Percentiles rank a stretch among this genome's conserved stretches.
phyloP scores from a whole-genome alignment of 2,113 vertebrate genomes.

The Crotalus helleri region DNA sequence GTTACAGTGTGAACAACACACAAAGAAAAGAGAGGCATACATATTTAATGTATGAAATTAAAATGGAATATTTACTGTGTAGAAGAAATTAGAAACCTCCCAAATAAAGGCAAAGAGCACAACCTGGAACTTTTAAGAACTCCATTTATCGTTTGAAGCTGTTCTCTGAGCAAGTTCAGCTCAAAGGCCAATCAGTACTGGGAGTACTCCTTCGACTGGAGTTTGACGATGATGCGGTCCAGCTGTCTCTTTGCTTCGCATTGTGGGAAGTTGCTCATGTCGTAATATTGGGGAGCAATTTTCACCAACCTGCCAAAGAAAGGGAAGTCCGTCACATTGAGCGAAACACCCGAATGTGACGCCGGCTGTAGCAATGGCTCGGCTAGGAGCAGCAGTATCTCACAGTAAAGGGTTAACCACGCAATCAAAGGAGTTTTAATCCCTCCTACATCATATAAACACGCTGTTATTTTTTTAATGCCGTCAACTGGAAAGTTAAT shows the following conservation, averaged over 20 bases:
- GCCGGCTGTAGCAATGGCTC: constrained; percentile 5
- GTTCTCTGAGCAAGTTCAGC: constrained; percentile 76
- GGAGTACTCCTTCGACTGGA: constrained; percentile 94
- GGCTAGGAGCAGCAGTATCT: background rate
- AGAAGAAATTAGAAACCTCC: constrained; percentile 87
- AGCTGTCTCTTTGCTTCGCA: constrained; percentile 97
- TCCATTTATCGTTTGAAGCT: constrained; percentile 73
- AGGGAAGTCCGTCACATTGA: constrained; percentile 55
- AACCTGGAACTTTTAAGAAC: constrained; percentile 74
- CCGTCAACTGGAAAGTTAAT: background rate
- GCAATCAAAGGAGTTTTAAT: background rate
- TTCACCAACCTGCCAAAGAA: constrained; percentile 88
- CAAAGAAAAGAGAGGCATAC: constrained; percentile 74
- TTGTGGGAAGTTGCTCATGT: constrained; percentile 98
- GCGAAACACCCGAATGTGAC: constrained; percentile 29
- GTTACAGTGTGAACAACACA: constrained; percentile 81
- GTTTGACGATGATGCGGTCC: constrained; percentile 94
- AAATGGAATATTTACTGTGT: constrained; percentile 85
- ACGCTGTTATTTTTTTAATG: background rate
- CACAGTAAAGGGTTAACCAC: background rate
- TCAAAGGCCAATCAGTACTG: constrained; percentile 84
- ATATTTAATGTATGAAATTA: constrained; percentile 88
- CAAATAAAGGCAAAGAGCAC: constrained; percentile 84
- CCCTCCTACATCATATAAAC: background rate
- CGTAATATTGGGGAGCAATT: constrained; percentile 95